Base-by-base conservation (phyloP, 92 coral and sea anemone genomes). In the Heteractis magnifica region DNA sequence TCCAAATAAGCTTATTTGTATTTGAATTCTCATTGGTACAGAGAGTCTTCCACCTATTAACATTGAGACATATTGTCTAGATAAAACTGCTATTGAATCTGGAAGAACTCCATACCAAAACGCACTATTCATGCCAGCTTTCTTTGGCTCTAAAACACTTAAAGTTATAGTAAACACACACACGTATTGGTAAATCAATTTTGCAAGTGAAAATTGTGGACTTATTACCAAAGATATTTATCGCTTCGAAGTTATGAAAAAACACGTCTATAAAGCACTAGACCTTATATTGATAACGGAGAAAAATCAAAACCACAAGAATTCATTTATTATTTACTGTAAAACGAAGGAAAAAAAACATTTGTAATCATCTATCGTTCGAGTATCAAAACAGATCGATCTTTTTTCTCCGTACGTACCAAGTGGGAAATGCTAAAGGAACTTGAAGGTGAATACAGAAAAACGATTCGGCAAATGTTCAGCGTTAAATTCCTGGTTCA, bases 1-100 rank as follows among this genome's bases (percentile, higher is more conserved):
- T 23, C 0, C 11, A 68, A 68, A 23, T 68, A 21, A 68, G 49
- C 73, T 21, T 10, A 68, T 68, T 68, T 68, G 49, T 23, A 68
- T 23, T 68, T 5, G 14, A 2, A 68, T 20, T 68, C 48, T 23
- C 5, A 68, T 68, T 68, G 73, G 73, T 3, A 26, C 49, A 26
- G 73, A 23, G 10, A 4, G 20, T 10, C 44, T 68, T 20, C 26
- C 73, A 10, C 23, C 6, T 5, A 68, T 21, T 21, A 68, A 0
- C 44, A 64, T 68, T 23, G 73, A 21, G 73, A 68, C 73, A 68
- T 26, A 68, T 68, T 68, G 50, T 68, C 73, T 68, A 26, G 15
- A 68, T 20, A n/a, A 20, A 20, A 26, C 10, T 68, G 73, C 23
- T 68, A 68, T 62, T 18, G 14, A 21, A 68, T 20, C 15, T 68